Percentiles rank a stretch among this genome's conserved stretches.
Conservation (phyloP, 2,888 invertebrate species). For the Harpalus rubripes region DNA sequence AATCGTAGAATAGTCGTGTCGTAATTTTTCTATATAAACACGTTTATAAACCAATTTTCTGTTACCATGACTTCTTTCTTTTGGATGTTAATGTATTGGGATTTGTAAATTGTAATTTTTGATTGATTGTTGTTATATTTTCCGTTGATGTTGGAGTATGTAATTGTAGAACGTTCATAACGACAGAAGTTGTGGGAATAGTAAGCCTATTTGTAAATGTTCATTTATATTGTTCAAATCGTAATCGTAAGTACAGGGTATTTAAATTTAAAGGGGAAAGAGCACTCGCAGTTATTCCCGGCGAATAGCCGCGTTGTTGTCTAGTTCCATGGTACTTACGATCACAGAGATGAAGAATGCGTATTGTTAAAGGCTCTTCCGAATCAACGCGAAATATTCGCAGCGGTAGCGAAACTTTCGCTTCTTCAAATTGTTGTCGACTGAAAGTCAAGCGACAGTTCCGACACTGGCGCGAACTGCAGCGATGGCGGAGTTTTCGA, state of each 20-base stretch:
- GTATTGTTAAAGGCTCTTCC: no score
- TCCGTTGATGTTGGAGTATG: no score
- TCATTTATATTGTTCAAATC: slow-evolving; percentile 34
- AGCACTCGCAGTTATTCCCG: slow-evolving; percentile 36
- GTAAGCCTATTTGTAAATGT: slow-evolving; percentile 36
- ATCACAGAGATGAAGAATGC: slow-evolving; percentile 50
- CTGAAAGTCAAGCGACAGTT: no score
- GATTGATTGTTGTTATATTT: slow-evolving; percentile 20
- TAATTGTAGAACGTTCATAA: slow-evolving; percentile 21
- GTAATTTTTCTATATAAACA: slow-evolving; percentile 46
- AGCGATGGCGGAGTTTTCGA: no score
- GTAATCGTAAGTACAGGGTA: slow-evolving; percentile 26
- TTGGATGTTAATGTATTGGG: slow-evolving; percentile 3
- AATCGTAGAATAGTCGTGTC: slow-evolving; percentile 46
- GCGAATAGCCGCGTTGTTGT: slow-evolving; percentile 37
- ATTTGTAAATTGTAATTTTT: slow-evolving; percentile 32
- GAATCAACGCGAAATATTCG: no score
- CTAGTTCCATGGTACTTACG: slow-evolving; percentile 1
- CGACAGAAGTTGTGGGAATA: slow-evolving; percentile 46
- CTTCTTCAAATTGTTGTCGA: no score
- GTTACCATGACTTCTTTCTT: slow-evolving; percentile 43
- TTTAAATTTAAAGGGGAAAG: not conserved
- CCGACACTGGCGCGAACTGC: no score
- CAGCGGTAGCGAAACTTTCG: no score
- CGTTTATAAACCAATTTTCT: slow-evolving; percentile 34